A percentile compares a stretch with the other conserved stretches of the same genome.
These are phyloP conservation scores for Tauraco erythrolophus DNA, from an alignment of 2,113 vertebrate species.

Conservation along the genomic window DNA sequence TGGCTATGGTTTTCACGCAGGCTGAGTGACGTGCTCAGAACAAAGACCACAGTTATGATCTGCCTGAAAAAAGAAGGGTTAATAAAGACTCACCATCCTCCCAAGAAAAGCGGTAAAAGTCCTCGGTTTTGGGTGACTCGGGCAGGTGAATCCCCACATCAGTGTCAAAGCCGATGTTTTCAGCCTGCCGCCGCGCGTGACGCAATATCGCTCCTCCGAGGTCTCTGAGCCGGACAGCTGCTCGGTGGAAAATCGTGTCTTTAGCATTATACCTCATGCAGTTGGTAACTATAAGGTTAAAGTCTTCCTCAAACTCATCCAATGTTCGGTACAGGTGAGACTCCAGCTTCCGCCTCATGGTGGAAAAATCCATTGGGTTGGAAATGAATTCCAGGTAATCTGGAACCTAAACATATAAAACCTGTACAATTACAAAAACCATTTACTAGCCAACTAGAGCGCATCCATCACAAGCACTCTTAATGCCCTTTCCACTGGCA, in stretches of 20 bases:
- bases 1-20: background rate
- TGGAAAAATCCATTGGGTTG: constrained; percentile 98
- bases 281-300: constrained; percentile 98
- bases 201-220: constrained; percentile 92
- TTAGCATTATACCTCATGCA: constrained; percentile 97
- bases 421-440: constrained; percentile 88
- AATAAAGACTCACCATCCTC: constrained; percentile 87
- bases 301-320: constrained; percentile 94
- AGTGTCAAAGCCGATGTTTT: constrained; percentile 91
- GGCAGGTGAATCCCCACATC: constrained; percentile 90
- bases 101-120: constrained; percentile 97
- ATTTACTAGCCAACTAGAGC: constrained; percentile 82
- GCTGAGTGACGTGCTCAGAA: background rate
- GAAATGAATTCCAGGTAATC: constrained; percentile 98
- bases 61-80: background rate
- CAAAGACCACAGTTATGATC: background rate
- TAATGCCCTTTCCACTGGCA: constrained; percentile 39
- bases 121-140: constrained; percentile 88
- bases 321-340: constrained; percentile 90
- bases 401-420: constrained; percentile 92
- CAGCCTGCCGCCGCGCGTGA: constrained; percentile 91
- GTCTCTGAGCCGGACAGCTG: constrained; percentile 90
- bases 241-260: constrained; percentile 96
- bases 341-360: constrained; percentile 93
- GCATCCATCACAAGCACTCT: constrained; percentile 70